These are phyloP conservation scores for Pseudolaguvia tuberculata DNA, from an alignment of 2,113 vertebrate species.

Conservation along the genomic window DNA sequence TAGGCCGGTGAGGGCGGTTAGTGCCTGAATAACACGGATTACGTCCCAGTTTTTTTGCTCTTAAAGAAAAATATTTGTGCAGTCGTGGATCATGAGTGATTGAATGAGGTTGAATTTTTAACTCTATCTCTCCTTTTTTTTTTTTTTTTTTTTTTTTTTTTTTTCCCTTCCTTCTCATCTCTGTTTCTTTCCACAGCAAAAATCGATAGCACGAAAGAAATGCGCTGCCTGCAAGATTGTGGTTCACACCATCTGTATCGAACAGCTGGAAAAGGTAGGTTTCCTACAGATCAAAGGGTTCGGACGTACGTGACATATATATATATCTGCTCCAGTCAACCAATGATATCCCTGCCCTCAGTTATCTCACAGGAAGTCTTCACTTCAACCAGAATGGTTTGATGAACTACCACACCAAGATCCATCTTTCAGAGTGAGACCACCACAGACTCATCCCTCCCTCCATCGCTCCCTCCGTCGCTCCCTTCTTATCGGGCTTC, in stretches of 20 bases:
- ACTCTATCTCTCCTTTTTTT: no score
- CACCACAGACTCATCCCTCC: background rate
- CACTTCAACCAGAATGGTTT: constrained; percentile 47
- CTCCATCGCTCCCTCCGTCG: no score
- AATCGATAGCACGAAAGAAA: constrained; percentile 83
- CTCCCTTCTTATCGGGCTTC: background rate
- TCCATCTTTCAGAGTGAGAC: constrained; percentile 65
- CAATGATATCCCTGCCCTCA: constrained; percentile 51
- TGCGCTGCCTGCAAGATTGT: constrained; percentile 94
- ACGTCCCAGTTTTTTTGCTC: no score
- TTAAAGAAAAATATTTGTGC: no score
- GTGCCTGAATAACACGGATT: no score
- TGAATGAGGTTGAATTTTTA: no score
- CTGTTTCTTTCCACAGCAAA: constrained; percentile 71
- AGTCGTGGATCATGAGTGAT: no score
- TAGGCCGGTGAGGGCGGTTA: no score
- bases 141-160: no score
- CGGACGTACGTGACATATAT: constrained; percentile 12
- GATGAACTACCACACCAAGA: constrained; percentile 57
- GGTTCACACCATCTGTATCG: constrained; percentile 85
- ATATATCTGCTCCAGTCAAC: constrained; percentile 30
- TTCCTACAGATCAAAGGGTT: background rate
- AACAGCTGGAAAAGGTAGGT: constrained; percentile 89
- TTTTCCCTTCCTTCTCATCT: background rate
- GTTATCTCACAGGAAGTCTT: constrained; percentile 58